These are phyloP conservation scores for Threskiornis aethiopicus DNA, from an alignment of 2,797 vertebrate species.

Conservation along the genomic window DNA sequence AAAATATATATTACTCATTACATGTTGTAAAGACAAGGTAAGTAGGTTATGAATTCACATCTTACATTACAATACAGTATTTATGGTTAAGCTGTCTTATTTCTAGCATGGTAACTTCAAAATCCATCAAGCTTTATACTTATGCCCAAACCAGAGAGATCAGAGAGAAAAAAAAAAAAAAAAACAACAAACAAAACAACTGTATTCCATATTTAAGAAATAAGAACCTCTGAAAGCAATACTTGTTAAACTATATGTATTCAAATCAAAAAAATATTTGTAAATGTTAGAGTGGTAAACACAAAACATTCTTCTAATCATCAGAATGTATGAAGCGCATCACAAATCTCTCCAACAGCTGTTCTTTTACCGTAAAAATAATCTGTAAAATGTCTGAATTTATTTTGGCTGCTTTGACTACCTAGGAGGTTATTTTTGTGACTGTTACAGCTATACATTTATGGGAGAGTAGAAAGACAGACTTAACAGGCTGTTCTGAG, in stretches of 20 bases:
- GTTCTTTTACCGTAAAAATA: background rate
- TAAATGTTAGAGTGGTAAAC: background rate
- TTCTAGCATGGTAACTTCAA: background rate
- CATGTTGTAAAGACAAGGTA: background rate
- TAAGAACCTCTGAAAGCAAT: background rate
- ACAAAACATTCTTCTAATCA: background rate
- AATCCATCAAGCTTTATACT: background rate
- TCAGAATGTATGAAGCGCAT: background rate
- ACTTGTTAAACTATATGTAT: background rate
- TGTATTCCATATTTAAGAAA: background rate
- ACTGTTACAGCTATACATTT: background rate
- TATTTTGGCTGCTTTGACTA: background rate
- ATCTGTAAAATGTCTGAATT: background rate
- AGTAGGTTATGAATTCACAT: conserved; percentile 11
- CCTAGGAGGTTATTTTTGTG: background rate
- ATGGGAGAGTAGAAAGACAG: background rate
- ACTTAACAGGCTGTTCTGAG: background rate
- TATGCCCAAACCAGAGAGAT: background rate
- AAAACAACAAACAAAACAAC: too few relatives aligned
- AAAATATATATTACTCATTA: background rate
- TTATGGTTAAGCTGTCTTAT: background rate
- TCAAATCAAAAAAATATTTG: background rate
- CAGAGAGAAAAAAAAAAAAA: background rate
- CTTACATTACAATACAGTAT: background rate
- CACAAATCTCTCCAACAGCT: background rate